Conservation (phyloP, 2,888 invertebrate genomes). For the Macrosiphum euphorbiae region DNA sequence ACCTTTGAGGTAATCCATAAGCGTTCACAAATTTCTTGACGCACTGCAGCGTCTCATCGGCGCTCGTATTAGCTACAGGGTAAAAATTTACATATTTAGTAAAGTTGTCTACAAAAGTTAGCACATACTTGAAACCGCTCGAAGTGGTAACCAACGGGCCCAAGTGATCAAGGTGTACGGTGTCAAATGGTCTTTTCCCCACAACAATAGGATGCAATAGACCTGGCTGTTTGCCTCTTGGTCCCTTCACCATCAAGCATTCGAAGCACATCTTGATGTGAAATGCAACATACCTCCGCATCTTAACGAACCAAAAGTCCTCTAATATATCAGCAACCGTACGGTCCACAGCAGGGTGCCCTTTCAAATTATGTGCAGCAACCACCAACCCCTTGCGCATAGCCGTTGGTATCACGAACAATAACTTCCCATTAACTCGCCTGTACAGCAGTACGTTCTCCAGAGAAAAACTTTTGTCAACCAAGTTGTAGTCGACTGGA, state of each 20-base stretch:
- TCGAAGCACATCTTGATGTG: constrained; percentile 35
- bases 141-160: constrained; percentile 33
- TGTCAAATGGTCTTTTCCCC: neutral
- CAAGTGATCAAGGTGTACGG: constrained; percentile 38
- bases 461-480: too few species aligned
- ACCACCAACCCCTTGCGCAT: too few species aligned
- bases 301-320: constrained; percentile 47
- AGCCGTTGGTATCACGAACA: too few species aligned
- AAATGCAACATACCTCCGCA: neutral
- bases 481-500: too few species aligned
- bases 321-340: too few species aligned
- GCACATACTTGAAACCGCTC: neutral
- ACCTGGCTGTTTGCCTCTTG: neutral
- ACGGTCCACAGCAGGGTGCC: too few species aligned
- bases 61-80: neutral
- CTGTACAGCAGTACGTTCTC: too few species aligned
- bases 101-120: constrained; percentile 47
- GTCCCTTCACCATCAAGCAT: constrained; percentile 3
- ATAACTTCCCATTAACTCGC: too few species aligned
- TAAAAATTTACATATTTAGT: constrained; percentile 39
- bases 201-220: constrained; percentile 21
- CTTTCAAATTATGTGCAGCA: too few species aligned
- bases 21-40: neutral
- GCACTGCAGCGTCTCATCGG: neutral
- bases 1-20: too few species aligned